Evolutionary conservation across 30 jellyfish, hydroid and myxozoan species (phyloP).

Genomic region (Aurelia coerulea): DNA sequence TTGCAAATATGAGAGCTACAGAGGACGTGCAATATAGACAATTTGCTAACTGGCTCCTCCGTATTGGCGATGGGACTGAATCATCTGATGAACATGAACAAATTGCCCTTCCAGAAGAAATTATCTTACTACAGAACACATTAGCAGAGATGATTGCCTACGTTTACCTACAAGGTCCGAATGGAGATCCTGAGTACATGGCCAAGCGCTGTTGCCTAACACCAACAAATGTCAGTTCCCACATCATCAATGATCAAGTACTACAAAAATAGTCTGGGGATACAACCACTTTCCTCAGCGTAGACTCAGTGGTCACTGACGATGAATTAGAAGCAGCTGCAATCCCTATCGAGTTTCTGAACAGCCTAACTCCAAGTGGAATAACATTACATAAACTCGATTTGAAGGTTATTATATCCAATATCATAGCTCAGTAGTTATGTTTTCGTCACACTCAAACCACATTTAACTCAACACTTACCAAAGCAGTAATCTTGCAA

Average conservation of each 20-base stretch:
- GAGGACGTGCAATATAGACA: constrained; percentile 31
- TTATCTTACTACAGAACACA: not conserved
- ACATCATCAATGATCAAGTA: constrained; percentile 27
- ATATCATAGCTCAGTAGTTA: no score
- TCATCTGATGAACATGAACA: constrained; percentile 45
- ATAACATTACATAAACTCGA: no score
- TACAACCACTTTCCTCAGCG: no score
- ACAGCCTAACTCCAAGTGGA: no score
- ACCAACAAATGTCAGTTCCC: constrained; percentile 26
- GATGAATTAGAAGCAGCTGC: no score
- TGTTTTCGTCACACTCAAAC: no score
- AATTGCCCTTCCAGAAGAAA: not conserved
- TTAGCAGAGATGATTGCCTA: not conserved
- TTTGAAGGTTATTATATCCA: no score
- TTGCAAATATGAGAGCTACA: constrained; percentile 51
- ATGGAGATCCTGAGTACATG: constrained; percentile 34
- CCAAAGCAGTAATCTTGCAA: not conserved
- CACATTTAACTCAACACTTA: no score
- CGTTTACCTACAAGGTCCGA: constrained; percentile 17
- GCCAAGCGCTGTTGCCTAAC: constrained; percentile 53
- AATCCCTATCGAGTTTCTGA: no score
- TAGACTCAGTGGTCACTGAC: no score
- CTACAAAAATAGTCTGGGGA: no score
- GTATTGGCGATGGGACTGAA: constrained; percentile 23
- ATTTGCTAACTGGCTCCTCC: constrained; percentile 58